Base-by-base conservation (phyloP, 2,797 vertebrate genomes). In the Acrossocheilus fasciatus region DNA sequence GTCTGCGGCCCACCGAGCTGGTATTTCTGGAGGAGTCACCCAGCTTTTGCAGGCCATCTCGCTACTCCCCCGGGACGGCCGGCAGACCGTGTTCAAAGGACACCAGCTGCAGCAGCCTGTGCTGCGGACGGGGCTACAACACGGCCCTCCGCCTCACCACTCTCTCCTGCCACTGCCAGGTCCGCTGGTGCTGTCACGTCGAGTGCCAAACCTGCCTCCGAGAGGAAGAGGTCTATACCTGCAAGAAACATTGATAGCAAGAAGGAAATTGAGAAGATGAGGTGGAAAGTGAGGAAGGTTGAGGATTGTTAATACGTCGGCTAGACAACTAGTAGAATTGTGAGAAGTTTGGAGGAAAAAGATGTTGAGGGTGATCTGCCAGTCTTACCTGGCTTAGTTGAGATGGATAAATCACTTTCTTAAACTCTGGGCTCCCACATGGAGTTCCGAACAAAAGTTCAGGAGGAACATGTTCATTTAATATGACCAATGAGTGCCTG, bases 161-260 rank as follows among this genome's bases (percentile, higher is more conserved):
- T 86, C 95, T 98, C 92, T 98, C 98, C 66, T 99, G 98, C 95
- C 97, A 98, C 93, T 99, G 98, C 90, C 98, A 98, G 92, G 98
- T 99, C 66, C 98, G 96, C 92, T 99, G 98, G 98, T 99, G 98
- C 92, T 99, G 98, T 94, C 98, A 98, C 0, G 98, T 99, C 88
- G 98, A 99, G 93, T 99, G 98, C 90, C 97, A 99, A 90, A 98
- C 98, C 43, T 99, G 98, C 9, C 93, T 97, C 86, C 94, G 97
- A 69, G 97, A 98, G 90, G 98, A 99, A 92, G 97, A 98, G 76
- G 95, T 98, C 68, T 99, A 99, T 81, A 99, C 97, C 89, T 99
- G 98, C 93, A 99, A 99, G 94, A 95, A 92, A 64, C 90, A 88
- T 64, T 95, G 88, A 90, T 59, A 0, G 39, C 20, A 11, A 81